phyloP scores from a whole-genome alignment of 2,888 invertebrate genomes.

The Aphrophora alni region DNA sequence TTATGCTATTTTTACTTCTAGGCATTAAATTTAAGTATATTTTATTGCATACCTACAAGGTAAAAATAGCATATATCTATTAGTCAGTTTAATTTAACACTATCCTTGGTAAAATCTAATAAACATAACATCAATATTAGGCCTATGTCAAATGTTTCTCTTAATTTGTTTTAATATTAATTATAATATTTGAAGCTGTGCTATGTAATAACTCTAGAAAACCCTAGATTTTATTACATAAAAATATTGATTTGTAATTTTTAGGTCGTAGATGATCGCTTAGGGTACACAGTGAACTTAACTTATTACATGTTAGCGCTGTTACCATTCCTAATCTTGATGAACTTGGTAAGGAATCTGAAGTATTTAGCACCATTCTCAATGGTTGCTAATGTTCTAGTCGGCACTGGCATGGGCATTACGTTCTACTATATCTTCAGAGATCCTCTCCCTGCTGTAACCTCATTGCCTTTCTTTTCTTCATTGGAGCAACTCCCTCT shows the following conservation, averaged over 20 bases:
- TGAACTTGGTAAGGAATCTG: constrained; percentile 82
- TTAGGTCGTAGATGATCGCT: constrained; percentile 67
- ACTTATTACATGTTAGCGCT: constrained; percentile 71
- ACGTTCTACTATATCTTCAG: constrained; percentile 87
- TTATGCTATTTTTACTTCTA: too few species aligned
- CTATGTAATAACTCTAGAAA: not conserved
- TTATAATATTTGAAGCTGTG: too few species aligned
- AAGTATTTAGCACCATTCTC: constrained; percentile 92
- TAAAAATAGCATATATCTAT: too few species aligned
- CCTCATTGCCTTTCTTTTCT: constrained; percentile 62
- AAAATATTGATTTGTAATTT: constrained; percentile 12
- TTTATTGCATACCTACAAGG: too few species aligned
- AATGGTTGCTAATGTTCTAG: constrained; percentile 89
- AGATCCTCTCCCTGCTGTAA: constrained; percentile 68
- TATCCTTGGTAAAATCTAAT: too few species aligned
- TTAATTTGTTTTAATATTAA: too few species aligned
- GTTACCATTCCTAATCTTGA: constrained; percentile 71
- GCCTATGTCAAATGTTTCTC: too few species aligned
- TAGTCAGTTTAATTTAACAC: too few species aligned
- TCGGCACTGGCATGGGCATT: constrained; percentile 84
- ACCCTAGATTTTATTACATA: not conserved
- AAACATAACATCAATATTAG: too few species aligned
- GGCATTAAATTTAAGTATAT: too few species aligned
- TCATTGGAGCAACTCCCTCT: constrained; percentile 69
- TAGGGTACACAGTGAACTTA: constrained; percentile 55